Evolutionary conservation across 1,140 invertebrate genomes (phyloP).

Genomic region (Diabrotica virgifera): DNA sequence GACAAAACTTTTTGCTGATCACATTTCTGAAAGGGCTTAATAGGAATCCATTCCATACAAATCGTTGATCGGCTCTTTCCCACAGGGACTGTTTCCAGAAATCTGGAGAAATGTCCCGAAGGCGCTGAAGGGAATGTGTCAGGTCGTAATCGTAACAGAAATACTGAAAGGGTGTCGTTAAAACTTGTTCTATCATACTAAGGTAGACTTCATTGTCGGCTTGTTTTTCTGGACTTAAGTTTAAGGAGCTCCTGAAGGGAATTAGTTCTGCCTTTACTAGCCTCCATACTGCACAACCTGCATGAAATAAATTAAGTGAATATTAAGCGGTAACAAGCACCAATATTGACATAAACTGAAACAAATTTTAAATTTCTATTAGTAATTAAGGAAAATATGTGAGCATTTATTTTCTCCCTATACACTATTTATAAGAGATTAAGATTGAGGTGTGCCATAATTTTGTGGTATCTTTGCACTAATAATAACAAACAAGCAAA

Average conservation of each 20-base stretch:
- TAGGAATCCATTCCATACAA: conserved; percentile 90
- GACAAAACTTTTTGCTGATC: conserved; percentile 74
- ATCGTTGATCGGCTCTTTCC: conserved; percentile 79
- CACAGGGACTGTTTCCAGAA: conserved; percentile 70
- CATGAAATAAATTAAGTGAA: conserved; percentile 33
- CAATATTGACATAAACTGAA: neutral
- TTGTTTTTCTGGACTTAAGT: conserved; percentile 65
- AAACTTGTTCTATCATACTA: conserved; percentile 42
- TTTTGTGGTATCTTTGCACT: no score
- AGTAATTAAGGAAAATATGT: no score
- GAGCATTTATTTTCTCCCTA: no score
- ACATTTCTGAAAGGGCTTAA: conserved; percentile 65
- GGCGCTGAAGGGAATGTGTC: conserved; percentile 85
- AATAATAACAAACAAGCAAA: no score
- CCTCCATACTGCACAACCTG: conserved; percentile 83
- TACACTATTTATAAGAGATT: no score
- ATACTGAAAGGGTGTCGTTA: conserved; percentile 43
- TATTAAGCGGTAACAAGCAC: conserved; percentile 51
- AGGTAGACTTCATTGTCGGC: conserved; percentile 48
- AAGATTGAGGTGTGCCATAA: no score
- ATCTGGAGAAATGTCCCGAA: conserved; percentile 84
- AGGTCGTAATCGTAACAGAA: conserved; percentile 80
- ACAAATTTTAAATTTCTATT: no score
- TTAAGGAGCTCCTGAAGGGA: conserved; percentile 76
- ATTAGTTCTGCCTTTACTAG: conserved; percentile 81